Evolutionary conservation across 2,113 vertebrate species (phyloP), one percentile per base, ranked within the genome.

Genomic region (Burhinus oedicnemus): DNA sequence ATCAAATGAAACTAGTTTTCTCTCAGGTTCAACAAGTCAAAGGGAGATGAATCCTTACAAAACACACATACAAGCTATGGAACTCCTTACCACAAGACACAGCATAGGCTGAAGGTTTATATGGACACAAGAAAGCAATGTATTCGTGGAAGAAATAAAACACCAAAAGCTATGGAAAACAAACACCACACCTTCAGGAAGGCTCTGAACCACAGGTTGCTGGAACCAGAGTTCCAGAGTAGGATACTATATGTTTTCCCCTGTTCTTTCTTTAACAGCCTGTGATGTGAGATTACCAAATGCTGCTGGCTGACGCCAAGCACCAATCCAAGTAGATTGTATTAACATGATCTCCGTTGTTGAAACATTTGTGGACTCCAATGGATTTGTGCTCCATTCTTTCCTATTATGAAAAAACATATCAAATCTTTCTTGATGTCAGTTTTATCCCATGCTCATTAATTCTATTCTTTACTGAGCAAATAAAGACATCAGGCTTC

Each of bases 241-340:
- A 62, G 60, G 11, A 42, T 22, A 69, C 1, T 0, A 1, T n/a
- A 11, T 7, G 17, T 71, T 70, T 89, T 66, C 17, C 1, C 0
- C 19, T 70, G 15, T 64, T 88, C n/a, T 38, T 47, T 68, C 62
- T 65, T 36, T 86, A 60, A 85, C 94, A 79, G 8, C 9, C 40
- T 61, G 34, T 64, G 30, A 17, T 49, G 29, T 42, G 65, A 79
- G 42, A 15, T 57, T 89, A 55, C 30, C 51, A 91, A 89, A 89
- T 58, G 55, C 87, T 8, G 3, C 65, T 71, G 74, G 52, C 25
- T 57, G n/a, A 18, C 30, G 12, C 26, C 30, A 66, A 89, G 32
- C 5, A 1, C 12, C 69, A 76, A 76, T 68, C 51, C 61, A 38
- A 76, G 36, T 3, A 60, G 23, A 69, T 8, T 81, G 21, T 17